phyloP scores from a whole-genome alignment of 2,797 vertebrate species.

The Squalus acanthias region DNA sequence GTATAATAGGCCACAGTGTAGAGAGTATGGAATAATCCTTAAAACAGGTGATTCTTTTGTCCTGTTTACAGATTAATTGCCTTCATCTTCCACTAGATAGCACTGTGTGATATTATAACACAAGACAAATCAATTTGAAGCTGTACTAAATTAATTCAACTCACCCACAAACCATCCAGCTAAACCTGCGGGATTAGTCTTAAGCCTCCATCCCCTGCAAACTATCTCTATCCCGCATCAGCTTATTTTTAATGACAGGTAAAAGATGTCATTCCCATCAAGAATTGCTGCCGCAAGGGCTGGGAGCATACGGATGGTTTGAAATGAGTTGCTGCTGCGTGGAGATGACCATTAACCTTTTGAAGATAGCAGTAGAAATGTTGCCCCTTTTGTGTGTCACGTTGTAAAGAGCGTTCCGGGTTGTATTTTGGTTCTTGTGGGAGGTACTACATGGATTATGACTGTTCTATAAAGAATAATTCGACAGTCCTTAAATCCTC shows the following conservation, averaged over 20 bases:
- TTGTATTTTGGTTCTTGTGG: neutral
- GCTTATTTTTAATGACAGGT: conserved; percentile 19
- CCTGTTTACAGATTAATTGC: neutral
- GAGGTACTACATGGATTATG: neutral
- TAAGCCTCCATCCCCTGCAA: conserved; percentile 23
- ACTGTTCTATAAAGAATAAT: neutral
- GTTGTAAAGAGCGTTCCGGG: neutral
- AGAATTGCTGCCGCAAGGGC: neutral
- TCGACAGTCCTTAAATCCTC: neutral
- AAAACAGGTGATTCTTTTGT: neutral
- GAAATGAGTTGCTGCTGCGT: neutral
- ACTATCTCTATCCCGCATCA: conserved; percentile 19
- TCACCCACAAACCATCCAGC: neutral
- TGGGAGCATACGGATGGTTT: neutral
- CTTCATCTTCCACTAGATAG: conserved; percentile 28
- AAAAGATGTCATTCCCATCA: conserved; percentile 27
- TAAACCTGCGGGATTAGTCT: conserved; percentile 25
- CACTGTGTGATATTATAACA: conserved; percentile 22
- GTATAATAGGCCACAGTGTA: neutral
- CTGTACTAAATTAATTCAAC: conserved; percentile 22
- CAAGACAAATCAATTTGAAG: conserved; percentile 20
- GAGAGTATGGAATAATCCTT: neutral
- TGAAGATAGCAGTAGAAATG: neutral
- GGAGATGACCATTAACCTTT: conserved; percentile 9
- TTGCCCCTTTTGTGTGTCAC: neutral